phyloP scores from a whole-genome alignment of 2,113 vertebrate species.

The Charina bottae region DNA sequence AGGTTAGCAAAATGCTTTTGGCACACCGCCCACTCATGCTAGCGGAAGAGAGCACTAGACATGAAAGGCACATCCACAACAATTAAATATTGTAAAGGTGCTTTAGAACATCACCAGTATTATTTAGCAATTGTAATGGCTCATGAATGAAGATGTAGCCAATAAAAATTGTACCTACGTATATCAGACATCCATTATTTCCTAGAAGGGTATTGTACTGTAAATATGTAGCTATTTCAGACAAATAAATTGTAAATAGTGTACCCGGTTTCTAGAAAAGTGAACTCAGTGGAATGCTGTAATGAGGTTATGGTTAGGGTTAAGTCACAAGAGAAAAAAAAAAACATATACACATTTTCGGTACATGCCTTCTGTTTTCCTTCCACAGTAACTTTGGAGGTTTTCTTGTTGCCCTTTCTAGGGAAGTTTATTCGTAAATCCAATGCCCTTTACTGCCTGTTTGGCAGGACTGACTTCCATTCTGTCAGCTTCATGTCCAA shows the following conservation, averaged over 20 bases:
- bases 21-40: not conserved
- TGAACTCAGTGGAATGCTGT: too few species aligned
- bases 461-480: not conserved
- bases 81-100: not conserved
- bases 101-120: not conserved
- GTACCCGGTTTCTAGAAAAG: not conserved
- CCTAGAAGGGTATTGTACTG: not conserved
- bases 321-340: not conserved
- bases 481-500: not conserved
- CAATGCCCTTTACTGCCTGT: not conserved
- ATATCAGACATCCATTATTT: not conserved
- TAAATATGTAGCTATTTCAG: not conserved
- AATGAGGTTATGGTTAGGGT: too few species aligned
- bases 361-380: not conserved
- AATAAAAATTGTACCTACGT: too few species aligned
- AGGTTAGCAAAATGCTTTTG: fast-evolving
- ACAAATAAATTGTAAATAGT: constrained; percentile 14
- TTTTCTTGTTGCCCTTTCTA: not conserved
- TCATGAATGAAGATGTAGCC: constrained; percentile 3
- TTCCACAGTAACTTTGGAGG: not conserved
- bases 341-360: not conserved
- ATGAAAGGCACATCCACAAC: constrained; percentile 6
- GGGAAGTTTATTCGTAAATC: not conserved
- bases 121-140: fast-evolving
- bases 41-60: not conserved